Evolutionary conservation across 2,797 vertebrate genomes (phyloP), one percentile per base, ranked within the genome.

Genomic region (Danio choprae): DNA sequence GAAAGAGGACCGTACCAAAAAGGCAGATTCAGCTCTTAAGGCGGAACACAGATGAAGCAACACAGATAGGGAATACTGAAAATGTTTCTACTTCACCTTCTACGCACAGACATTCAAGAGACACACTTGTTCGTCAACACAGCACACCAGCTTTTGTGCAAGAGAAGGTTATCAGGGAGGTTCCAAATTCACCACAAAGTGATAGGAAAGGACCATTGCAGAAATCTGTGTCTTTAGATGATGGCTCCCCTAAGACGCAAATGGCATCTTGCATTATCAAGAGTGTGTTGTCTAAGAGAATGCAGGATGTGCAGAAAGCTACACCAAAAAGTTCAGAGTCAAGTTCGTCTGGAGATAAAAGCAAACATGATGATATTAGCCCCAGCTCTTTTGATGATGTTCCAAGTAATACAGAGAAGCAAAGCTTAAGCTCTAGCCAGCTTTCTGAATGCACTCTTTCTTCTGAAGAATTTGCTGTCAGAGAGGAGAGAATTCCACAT

Each of bases 21-120:
- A 94, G 97, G 80, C 96, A 98, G 90, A 99, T 99, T 77, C 95
- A 96, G 88, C 93, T 99, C 56, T 96, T 96, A 80, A 95, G 93
- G 76, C 94, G 91, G 76, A 92, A 94, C 83, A 91, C 88, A 67
- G 91, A 91, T 68, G 95, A 95, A 16, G 81, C 86, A 12, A 91
- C 86, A 48, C 89, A 89, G 77, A 88, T 92, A 70, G 95, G 94
- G 80, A 95, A 92, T 83, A 95, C 94, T 77, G 95, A 92, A 22
- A 89, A 90, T 59, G 88, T 50, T 77, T 18, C 71, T 72, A 89
- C 90, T 65, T 91, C 87, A 59, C 84, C 87, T 0, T 87, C 85
- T 63, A 65, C 83, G 38, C 88, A 90, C 82, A 78, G 82, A 87
- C 69, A 86, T 84, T 71, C 87, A 48, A 90, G 90, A 87, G 91